Evolutionary conservation across 2,113 vertebrate genomes (phyloP).

Genomic region (Ammodytes marinus): DNA sequence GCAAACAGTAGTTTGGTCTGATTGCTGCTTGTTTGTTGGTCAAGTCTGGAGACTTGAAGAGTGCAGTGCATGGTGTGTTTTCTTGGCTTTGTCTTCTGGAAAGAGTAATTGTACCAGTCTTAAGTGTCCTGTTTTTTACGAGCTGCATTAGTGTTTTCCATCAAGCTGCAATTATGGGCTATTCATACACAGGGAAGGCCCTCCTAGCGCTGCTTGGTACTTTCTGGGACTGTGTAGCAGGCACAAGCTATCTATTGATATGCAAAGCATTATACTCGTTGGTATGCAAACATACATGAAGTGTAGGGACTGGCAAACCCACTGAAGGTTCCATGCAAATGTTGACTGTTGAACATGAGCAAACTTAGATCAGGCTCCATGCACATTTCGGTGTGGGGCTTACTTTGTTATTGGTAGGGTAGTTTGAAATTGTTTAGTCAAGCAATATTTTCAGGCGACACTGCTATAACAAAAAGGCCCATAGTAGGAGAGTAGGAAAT

Average conservation of each 20-base stretch:
- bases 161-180: conserved; percentile 78
- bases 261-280: conserved; percentile 61
- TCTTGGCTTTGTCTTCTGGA: conserved; percentile 75
- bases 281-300: conserved; percentile 70
- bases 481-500: background rate
- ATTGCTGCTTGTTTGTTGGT: conserved; percentile 70
- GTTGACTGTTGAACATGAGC: conserved; percentile 13
- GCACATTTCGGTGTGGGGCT: conserved; percentile 3
- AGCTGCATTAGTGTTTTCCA: conserved; percentile 82
- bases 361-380: conserved; percentile 19
- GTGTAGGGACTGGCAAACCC: conserved; percentile 26
- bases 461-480: background rate
- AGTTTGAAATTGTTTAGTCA: background rate
- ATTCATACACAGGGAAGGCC: conserved; percentile 72
- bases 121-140: conserved; percentile 79
- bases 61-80: conserved; percentile 51
- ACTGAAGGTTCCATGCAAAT: conserved; percentile 45
- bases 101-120: conserved; percentile 79
- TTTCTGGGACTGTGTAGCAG: conserved; percentile 53
- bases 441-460: background rate
- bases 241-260: conserved; percentile 65
- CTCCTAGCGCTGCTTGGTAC: conserved; percentile 47
- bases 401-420: background rate
- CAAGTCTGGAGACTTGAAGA: conserved; percentile 62
- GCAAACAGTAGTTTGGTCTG: conserved; percentile 62